Conservation (phyloP, 2,888 invertebrate species). For the Campopleginae sp. region DNA sequence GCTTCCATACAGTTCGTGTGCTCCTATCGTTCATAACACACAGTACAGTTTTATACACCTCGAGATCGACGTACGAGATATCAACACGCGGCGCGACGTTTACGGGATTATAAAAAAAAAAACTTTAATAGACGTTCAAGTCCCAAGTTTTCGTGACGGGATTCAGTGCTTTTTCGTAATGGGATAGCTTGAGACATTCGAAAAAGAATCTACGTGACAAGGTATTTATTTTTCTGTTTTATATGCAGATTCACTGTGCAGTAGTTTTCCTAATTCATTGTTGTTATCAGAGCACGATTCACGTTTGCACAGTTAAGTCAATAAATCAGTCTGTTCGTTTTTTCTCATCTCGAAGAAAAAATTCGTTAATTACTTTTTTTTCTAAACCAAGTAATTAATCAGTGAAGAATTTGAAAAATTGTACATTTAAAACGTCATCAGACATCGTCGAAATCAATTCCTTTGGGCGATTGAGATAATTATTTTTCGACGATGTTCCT, state of each 20-base stretch:
- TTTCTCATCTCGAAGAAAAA: background rate
- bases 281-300: conserved; percentile 14
- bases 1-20: background rate
- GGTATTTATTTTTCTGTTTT: conserved; percentile 24
- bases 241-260: background rate
- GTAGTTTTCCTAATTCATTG: conserved; percentile 16
- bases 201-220: background rate
- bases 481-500: too few species aligned
- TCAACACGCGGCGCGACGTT: conserved; percentile 3
- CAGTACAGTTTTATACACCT: background rate
- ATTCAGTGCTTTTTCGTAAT: conserved; percentile 1
- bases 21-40: background rate
- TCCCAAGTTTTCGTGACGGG: background rate
- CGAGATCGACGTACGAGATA: conserved; percentile 17
- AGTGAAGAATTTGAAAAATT: background rate
- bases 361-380: background rate
- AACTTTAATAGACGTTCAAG: background rate
- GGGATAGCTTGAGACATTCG: conserved; percentile 18
- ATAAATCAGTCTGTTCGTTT: background rate
- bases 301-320: background rate
- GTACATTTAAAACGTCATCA: too few species aligned
- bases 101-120: conserved; percentile 14
- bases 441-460: too few species aligned
- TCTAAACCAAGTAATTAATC: background rate
- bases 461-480: too few species aligned